Evolutionary conservation across 2,888 invertebrate genomes (phyloP), one percentile per base, ranked within the genome.

Genomic region (Caenorhabditis imperialis): DNA sequence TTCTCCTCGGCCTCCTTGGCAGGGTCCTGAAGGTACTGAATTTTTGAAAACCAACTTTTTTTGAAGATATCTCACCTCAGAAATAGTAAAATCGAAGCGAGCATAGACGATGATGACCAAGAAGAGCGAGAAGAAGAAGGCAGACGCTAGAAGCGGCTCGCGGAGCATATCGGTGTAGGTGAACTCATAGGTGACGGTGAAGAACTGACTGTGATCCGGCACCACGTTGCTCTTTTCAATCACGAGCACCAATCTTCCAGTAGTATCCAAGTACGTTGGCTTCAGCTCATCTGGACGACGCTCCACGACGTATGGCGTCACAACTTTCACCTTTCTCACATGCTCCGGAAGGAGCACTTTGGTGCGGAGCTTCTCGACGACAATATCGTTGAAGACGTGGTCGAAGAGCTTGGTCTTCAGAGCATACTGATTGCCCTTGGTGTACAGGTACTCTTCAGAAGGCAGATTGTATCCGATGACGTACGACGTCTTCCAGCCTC

Each of bases 401-500:
- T 99, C 98, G 79, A 99, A 90, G n/a, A 96, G 90, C 77, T 96
- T 92, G 93, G 99, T 94, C 88, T 94, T 94, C 61, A 99, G 90
- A 42, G 93, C 91, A 57, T 70, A 87, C 38, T 80, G 75, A 51
- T 82, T 84, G 75, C 93, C 93, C 75, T 92, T 91, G 81, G 93
- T 93, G 89, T 92, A 96, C 27, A 99, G 91, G 89, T 97, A 97
- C 88, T 97, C 96, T 88, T 96, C 96, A 82, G 96, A 95, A 3
- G 99, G 98, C 0, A 99, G 93, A 90, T 96, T 97, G 90, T 97
- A 96, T 3, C 99, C 99, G 48, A 99, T 91, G 42, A 93, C 93
- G 89, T 99, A 99, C 83, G 95, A 94, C 8, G 96, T 97, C 89
- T 94, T 94, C 99, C 99, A 99, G 14, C 99, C 99, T 61, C 99